A percentile compares a stretch with the other conserved stretches of the same genome.
Conservation (phyloP, 1,140 invertebrate species). For the Drosophila nikananu region DNA sequence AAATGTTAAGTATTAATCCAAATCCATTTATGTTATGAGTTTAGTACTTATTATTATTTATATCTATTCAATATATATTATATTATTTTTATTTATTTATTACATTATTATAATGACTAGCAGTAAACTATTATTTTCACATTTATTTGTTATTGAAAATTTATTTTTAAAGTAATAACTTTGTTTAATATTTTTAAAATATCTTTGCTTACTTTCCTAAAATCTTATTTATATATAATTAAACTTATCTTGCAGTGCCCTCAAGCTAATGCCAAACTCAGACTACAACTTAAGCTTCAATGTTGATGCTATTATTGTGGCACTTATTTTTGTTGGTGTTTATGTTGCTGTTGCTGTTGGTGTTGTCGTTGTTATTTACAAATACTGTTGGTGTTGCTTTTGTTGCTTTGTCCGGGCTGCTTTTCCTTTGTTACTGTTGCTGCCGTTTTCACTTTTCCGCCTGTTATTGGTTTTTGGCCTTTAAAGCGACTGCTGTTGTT, state of each 20-base stretch:
- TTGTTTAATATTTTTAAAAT: too few relatives aligned
- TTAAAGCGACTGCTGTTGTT: constrained; percentile 2
- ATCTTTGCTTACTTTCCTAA: neutral
- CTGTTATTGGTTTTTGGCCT: constrained; percentile 20
- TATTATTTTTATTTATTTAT: neutral
- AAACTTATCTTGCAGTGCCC: constrained; percentile 11
- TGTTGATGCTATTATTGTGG: constrained; percentile 26
- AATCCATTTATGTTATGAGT: too few relatives aligned
- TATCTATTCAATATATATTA: too few relatives aligned
- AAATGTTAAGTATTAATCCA: neutral
- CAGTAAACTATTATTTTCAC: too few relatives aligned
- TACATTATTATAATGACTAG: too few relatives aligned
- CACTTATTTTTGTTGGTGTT: constrained; percentile 28
- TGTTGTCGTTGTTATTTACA: constrained; percentile 10
- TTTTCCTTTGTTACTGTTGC: constrained; percentile 29
- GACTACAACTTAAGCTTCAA: constrained; percentile 11
- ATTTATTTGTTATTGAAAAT: too few relatives aligned
- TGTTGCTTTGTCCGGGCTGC: constrained; percentile 8
- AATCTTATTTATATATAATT: neutral
- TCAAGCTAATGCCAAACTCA: constrained; percentile 17
- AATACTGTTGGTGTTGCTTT: constrained; percentile 13
- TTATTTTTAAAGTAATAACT: too few relatives aligned
- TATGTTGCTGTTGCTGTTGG: neutral
- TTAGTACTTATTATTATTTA: too few relatives aligned
- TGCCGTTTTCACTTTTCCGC: constrained; percentile 23